Evolutionary conservation across 2,113 vertebrate genomes (phyloP).

Genomic region (Lipotes vexillifer): DNA sequence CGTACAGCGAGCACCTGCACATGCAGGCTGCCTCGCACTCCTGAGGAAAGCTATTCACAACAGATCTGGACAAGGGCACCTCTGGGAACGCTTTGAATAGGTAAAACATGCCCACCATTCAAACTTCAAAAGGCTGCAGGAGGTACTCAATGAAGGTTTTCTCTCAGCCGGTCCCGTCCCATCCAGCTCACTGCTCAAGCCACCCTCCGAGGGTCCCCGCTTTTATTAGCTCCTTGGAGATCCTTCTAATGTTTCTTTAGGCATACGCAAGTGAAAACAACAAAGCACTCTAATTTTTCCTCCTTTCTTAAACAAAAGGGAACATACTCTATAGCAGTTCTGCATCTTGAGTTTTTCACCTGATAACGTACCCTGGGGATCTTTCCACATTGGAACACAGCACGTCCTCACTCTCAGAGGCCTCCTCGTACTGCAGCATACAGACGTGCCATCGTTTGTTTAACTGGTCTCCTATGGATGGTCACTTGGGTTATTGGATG

Average conservation of each 20-base stretch:
- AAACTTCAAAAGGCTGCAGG: background rate
- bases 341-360: background rate
- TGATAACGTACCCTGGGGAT: rapidly evolving
- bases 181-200: rapidly evolving
- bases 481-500: background rate
- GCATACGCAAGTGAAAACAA: background rate
- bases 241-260: background rate
- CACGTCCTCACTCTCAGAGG: background rate
- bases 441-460: rapidly evolving
- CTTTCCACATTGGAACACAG: rapidly evolving
- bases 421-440: rapidly evolving
- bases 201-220: background rate
- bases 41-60: background rate
- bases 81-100: background rate
- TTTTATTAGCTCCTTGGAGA: background rate
- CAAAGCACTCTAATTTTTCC: too few species aligned
- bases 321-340: background rate
- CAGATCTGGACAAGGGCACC: background rate
- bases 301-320: background rate
- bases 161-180: background rate
- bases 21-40: rapidly evolving
- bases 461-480: background rate
- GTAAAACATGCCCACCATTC: background rate
- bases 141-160: background rate
- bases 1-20: too few species aligned